Evolutionary conservation across 2,888 invertebrate genomes (phyloP), one percentile per base, ranked within the genome.

Genomic region (Agrotis segetum): DNA sequence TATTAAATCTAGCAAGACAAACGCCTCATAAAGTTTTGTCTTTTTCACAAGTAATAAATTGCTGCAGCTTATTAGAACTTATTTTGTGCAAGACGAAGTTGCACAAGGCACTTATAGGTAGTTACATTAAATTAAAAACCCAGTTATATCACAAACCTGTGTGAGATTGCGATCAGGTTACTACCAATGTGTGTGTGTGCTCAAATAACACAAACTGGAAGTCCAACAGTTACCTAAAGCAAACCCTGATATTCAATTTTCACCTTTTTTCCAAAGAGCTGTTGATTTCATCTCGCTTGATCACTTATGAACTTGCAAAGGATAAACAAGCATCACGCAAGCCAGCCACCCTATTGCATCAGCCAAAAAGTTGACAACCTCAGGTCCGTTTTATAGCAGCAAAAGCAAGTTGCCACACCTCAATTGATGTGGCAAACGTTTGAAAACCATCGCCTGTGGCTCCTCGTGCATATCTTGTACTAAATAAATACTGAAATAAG

Each of bases 311-410:
- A 63, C 70, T 77, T 84, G 84, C 75, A 83, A 86, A 88, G 87
- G 87, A 90, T 89, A 92, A 91, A 90, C 85, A 89, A 90, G 87
- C 87, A 89, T 90, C 88, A 91, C 87, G 94, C 90, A 95, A 95
- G 87, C 80, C 72, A 85, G 85, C 84, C 83, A 88, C 87, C 88
- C 89, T 94, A 93, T 95, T 95, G 95, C 95, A 94, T 95, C 95
- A 95, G 94, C 94, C 93, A 88, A 90, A 85, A 91, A 91, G 85
- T 91, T 86, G 92, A 84, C 90, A 91, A 87, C 91, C 90, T 92
- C 90, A 89, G 85, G 80, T 88, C 73, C 87, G 84, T 90, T 91
- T 91, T 88, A 88, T 87, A 85, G 75, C 79, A 83, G 78, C 87
- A 85, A 87, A 83, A 83, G 82, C 90, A 86, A 84, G 89, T 92